Conservation (phyloP, 2,888 invertebrate species). For the Silvanus unidentatus region DNA sequence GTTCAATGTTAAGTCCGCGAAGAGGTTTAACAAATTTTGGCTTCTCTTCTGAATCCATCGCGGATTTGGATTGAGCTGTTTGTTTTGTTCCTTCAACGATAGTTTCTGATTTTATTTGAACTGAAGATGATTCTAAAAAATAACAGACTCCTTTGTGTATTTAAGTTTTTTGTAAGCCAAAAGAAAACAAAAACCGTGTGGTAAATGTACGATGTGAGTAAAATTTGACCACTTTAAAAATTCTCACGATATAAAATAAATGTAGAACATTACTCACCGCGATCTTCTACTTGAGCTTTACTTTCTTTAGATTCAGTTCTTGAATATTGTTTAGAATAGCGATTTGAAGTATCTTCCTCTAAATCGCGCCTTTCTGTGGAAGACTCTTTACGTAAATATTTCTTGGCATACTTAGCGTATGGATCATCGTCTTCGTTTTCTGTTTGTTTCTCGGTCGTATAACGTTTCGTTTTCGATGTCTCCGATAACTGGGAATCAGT, state of each 20-base stretch:
- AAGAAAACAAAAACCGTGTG: neutral
- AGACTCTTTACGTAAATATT: conserved; percentile 30
- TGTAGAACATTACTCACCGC: neutral
- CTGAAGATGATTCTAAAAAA: conserved; percentile 25
- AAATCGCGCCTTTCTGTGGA: conserved; percentile 2
- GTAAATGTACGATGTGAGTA: no score
- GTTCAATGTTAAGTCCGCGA: conserved; percentile 71
- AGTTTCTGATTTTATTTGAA: conserved; percentile 19
- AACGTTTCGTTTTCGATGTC: conserved; percentile 23
- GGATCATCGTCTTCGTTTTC: conserved; percentile 29
- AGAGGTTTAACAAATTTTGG: conserved; percentile 70
- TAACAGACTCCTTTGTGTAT: no score
- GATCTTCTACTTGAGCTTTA: conserved; percentile 1
- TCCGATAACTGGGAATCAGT: conserved; percentile 23
- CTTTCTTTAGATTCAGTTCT: conserved; percentile 1
- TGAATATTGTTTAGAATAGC: neutral
- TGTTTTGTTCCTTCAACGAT: conserved; percentile 3
- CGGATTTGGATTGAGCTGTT: neutral
- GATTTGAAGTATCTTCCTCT: conserved; percentile 9
- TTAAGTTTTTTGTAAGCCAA: neutral
- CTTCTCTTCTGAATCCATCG: conserved; percentile 48
- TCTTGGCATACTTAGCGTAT: conserved; percentile 30
- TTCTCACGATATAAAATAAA: no score
- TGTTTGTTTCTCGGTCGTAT: conserved; percentile 24
- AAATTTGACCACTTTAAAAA: no score